Conservation (phyloP, 1,140 invertebrate genomes). For the Sycophaga agraensis region DNA sequence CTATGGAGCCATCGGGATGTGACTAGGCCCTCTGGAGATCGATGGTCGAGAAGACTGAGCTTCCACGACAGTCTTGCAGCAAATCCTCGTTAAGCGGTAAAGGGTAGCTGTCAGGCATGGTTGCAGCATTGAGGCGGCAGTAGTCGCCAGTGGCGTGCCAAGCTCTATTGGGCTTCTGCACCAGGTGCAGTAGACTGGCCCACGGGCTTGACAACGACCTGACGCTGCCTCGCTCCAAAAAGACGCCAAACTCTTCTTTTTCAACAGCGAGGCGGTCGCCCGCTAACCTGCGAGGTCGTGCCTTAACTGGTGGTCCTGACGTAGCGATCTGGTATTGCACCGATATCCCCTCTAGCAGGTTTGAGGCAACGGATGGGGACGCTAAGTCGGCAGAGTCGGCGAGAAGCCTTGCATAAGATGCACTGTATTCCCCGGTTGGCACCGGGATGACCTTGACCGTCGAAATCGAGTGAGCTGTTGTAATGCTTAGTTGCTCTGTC, state of each 20-base stretch:
- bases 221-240: background rate
- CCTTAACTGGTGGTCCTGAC: constrained; percentile 35
- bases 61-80: constrained; percentile 26
- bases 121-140: background rate
- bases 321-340: constrained; percentile 38
- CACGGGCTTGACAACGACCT: background rate
- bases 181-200: background rate
- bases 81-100: constrained; percentile 35
- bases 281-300: background rate
- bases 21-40: constrained; percentile 28
- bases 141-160: background rate
- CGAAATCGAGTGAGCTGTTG: no score
- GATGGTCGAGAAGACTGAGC: background rate
- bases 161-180: background rate
- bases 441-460: no score
- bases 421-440: background rate
- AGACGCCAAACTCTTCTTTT: background rate
- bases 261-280: background rate
- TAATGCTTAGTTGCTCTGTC: no score
- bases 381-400: constrained; percentile 33
- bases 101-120: constrained; percentile 19
- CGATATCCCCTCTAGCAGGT: constrained; percentile 18
- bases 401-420: constrained; percentile 29
- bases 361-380: constrained; percentile 2
- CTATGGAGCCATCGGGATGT: constrained; percentile 31